phyloP scores from a whole-genome alignment of 2,113 vertebrate genomes.

The Salminus brasiliensis region DNA sequence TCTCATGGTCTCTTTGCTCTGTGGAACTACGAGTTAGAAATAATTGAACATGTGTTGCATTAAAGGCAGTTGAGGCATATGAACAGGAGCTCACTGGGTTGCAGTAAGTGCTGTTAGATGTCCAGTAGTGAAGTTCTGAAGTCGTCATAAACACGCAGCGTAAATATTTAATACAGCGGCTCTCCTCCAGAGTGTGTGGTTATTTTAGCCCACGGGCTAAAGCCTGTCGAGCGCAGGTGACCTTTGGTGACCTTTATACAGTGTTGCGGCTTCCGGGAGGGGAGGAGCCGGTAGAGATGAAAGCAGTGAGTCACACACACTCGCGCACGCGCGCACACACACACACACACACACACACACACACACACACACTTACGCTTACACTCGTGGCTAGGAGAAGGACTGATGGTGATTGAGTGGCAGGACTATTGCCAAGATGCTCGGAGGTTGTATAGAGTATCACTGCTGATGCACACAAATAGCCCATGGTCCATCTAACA shows the following conservation, averaged over 20 bases:
- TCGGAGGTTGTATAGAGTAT: conserved; percentile 2
- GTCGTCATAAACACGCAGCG: background rate
- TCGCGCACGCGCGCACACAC: too few relatives aligned
- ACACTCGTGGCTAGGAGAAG: background rate
- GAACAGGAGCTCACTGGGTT: background rate
- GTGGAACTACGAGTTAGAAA: too few relatives aligned
- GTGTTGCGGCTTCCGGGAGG: background rate
- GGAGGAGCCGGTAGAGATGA: conserved; percentile 1
- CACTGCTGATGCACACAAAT: conserved; percentile 18
- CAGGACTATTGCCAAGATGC: background rate
- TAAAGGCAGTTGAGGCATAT: background rate
- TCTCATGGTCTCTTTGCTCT: too few relatives aligned
- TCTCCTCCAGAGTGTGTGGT: conserved; percentile 47
- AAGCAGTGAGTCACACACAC: background rate
- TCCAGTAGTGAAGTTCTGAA: background rate
- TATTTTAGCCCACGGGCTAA: conserved; percentile 56
- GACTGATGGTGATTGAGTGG: background rate
- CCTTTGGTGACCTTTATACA: conserved; percentile 4
- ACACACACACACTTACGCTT: too few relatives aligned
- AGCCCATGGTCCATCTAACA: conserved; percentile 8
- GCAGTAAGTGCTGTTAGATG: background rate
- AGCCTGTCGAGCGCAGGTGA: background rate
- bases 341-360: too few relatives aligned
- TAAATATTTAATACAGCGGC: conserved; percentile 28
- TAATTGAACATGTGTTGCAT: background rate